Evolutionary conservation across 2,888 invertebrate genomes (phyloP).

Genomic region (Mechanitis mazaeus): DNA sequence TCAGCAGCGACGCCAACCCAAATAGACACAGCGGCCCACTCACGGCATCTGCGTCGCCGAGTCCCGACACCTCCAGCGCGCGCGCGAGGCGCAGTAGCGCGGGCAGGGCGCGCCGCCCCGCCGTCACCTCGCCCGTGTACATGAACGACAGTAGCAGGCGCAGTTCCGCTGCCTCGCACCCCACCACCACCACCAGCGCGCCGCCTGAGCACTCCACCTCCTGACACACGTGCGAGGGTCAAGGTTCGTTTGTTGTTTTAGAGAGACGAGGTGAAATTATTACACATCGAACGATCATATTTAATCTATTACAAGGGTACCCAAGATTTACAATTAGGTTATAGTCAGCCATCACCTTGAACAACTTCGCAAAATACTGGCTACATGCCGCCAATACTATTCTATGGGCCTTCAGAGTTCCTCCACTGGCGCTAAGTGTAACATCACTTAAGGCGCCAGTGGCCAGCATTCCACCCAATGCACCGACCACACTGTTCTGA

Average conservation of each 20-base stretch:
- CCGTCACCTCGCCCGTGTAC: slow-evolving; percentile 92
- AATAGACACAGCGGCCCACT: slow-evolving; percentile 34
- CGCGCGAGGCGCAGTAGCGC: slow-evolving; percentile 86
- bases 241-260: not conserved
- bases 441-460: slow-evolving; percentile 91
- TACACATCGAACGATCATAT: too few species aligned
- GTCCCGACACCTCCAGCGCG: slow-evolving; percentile 87
- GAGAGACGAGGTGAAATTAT: not conserved
- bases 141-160: slow-evolving; percentile 88
- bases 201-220: slow-evolving; percentile 82
- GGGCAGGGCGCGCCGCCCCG: slow-evolving; percentile 83
- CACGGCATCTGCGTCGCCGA: slow-evolving; percentile 84
- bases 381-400: slow-evolving; percentile 93
- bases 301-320: too few species aligned
- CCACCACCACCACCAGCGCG: slow-evolving; percentile 83
- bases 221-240: slow-evolving; percentile 51
- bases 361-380: slow-evolving; percentile 91
- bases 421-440: slow-evolving; percentile 89
- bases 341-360: slow-evolving; percentile 77
- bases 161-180: slow-evolving; percentile 82
- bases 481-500: slow-evolving; percentile 85
- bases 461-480: slow-evolving; percentile 85
- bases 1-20: too few species aligned
- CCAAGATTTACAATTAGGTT: too few species aligned
- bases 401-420: slow-evolving; percentile 89